Evolutionary conservation across 2,113 vertebrate genomes (phyloP).

Genomic region (Casuarius casuarius): DNA sequence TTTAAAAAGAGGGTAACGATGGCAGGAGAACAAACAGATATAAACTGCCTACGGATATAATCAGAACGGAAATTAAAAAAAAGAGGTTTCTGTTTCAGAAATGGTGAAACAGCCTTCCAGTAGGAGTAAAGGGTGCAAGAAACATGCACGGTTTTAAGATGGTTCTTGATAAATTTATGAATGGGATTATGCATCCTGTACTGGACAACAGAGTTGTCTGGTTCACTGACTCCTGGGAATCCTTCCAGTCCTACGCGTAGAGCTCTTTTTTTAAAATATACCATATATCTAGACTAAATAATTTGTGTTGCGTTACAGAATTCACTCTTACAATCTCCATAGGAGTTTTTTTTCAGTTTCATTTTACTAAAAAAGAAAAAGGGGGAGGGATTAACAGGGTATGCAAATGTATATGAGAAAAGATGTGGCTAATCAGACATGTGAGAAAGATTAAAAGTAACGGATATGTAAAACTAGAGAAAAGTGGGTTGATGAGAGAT

Average conservation of each 20-base stretch:
- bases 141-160: background rate
- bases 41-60: background rate
- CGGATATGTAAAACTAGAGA: background rate
- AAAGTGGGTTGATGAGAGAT: background rate
- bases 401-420: background rate
- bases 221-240: background rate
- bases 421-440: background rate
- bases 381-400: background rate
- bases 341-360: background rate
- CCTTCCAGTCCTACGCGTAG: background rate
- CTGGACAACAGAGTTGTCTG: background rate
- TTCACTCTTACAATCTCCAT: background rate
- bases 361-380: background rate
- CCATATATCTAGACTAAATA: background rate
- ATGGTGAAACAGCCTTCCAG: background rate
- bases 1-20: background rate
- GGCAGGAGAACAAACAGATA: background rate
- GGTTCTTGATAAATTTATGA: background rate
- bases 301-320: background rate
- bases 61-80: background rate
- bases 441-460: background rate
- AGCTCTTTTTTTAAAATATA: background rate
- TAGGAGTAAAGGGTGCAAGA: background rate
- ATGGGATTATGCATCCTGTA: background rate
- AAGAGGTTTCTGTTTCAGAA: background rate